Evolutionary conservation across 2,113 vertebrate species (phyloP).

Genomic region (Hydrochoerus hydrochaeris): DNA sequence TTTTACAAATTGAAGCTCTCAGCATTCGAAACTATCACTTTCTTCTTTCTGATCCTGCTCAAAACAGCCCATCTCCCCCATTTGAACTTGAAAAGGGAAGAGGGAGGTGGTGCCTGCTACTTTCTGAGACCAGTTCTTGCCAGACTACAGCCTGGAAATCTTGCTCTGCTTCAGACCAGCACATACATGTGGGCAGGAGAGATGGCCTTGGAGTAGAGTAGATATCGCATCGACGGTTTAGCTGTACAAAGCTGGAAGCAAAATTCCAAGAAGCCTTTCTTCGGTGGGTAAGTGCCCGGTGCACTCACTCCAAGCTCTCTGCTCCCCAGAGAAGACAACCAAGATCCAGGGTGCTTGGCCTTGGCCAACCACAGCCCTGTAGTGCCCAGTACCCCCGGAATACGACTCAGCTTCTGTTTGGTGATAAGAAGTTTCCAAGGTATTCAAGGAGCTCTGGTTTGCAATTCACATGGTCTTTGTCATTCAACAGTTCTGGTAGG

Average conservation of each 20-base stretch:
- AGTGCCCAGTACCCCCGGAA: background rate
- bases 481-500: background rate
- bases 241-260: background rate
- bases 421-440: background rate
- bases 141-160: background rate
- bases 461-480: background rate
- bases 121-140: background rate
- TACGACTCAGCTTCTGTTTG: background rate
- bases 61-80: background rate
- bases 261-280: background rate
- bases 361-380: background rate
- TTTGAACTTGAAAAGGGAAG: background rate
- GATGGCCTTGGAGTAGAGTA: background rate
- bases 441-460: background rate
- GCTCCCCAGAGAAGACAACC: background rate
- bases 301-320: too few species aligned
- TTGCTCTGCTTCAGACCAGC: background rate
- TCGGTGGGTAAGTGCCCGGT: background rate
- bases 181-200: background rate
- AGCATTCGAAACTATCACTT: background rate
- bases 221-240: background rate
- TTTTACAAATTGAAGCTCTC: background rate
- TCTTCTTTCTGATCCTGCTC: background rate
- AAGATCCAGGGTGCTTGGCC: background rate
- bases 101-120: background rate